Conservation (phyloP, 35 echinoderm and acorn worm genomes). For the Eucidaris tribuloides region DNA sequence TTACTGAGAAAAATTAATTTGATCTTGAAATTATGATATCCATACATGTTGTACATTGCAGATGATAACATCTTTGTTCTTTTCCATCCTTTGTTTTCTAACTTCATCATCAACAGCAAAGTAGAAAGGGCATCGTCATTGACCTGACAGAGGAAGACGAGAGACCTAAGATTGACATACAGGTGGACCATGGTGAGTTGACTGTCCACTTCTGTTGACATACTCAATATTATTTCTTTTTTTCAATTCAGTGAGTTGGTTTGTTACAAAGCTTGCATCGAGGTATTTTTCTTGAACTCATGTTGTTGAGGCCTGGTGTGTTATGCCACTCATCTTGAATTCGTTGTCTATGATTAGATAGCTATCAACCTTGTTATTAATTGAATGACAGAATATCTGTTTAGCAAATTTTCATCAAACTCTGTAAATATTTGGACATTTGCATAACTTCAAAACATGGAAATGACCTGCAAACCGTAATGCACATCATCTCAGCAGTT, state of each 20-base stretch:
- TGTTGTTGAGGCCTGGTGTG: background rate
- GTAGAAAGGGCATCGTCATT: conserved; percentile 78
- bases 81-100: background rate
- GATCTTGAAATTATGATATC: too few species aligned
- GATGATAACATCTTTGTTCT: background rate
- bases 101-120: conserved; percentile 11
- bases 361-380: background rate
- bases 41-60: too few species aligned
- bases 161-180: conserved; percentile 79
- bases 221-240: too few species aligned
- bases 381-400: too few species aligned
- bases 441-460: too few species aligned
- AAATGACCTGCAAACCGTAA: too few species aligned
- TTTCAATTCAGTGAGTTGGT: too few species aligned
- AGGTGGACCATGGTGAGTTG: conserved; percentile 91
- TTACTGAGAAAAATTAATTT: too few species aligned
- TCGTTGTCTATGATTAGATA: background rate
- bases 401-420: too few species aligned
- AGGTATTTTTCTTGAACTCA: background rate
- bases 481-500: too few species aligned
- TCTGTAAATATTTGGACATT: too few species aligned
- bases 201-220: too few species aligned
- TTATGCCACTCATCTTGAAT: background rate
- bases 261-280: background rate
- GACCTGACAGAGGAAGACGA: conserved; percentile 93